A percentile compares a stretch with the other conserved stretches of the same genome.
Conservation (phyloP, 1,140 invertebrate species). For the Araneus ventricosus region DNA sequence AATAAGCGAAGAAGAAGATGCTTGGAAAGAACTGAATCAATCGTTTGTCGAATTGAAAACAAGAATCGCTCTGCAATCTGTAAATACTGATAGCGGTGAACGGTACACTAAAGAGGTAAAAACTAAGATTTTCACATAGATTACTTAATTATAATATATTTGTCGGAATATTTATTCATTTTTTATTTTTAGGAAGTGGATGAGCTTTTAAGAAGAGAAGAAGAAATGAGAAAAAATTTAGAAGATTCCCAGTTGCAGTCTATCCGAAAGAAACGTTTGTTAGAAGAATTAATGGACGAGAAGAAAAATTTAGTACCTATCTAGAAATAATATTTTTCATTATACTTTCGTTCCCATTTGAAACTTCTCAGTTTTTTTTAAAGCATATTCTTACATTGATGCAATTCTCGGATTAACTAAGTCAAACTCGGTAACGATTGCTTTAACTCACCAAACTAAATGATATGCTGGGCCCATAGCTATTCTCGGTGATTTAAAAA, state of each 20-base stretch:
- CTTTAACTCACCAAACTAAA: too few relatives aligned
- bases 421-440: too few relatives aligned
- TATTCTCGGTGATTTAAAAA: too few relatives aligned
- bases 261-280: background rate
- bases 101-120: constrained; percentile 29
- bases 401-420: too few relatives aligned
- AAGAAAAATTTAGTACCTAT: constrained; percentile 54
- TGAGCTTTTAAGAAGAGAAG: constrained; percentile 41
- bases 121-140: background rate
- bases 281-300: background rate
- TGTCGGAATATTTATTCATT: background rate
- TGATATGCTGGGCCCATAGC: too few relatives aligned
- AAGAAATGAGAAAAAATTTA: background rate
- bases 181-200: constrained; percentile 37
- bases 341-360: background rate
- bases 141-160: background rate
- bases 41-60: background rate
- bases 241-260: background rate
- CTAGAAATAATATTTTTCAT: background rate
- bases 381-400: too few relatives aligned
- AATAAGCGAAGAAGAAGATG: background rate
- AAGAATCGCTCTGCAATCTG: constrained; percentile 11
- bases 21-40: background rate
- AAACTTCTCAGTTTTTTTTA: too few relatives aligned
- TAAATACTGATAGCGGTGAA: constrained; percentile 32